Percentiles rank a stretch among this genome's conserved stretches.
Evolutionary conservation across 1,140 invertebrate genomes (phyloP).

Genomic region (Brachionus rotundiformis): DNA sequence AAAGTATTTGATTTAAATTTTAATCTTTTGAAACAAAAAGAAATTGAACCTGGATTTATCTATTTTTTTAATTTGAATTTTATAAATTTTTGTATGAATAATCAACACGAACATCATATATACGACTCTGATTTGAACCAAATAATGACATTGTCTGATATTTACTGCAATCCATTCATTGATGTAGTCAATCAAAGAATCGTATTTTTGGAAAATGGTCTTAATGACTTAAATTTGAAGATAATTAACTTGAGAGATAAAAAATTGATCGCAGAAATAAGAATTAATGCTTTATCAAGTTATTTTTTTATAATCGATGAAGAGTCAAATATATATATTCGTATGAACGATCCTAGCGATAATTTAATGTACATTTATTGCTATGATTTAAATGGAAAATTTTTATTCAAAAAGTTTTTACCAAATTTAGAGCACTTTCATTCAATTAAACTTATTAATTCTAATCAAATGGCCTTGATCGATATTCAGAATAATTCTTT

Average conservation of each 20-base stretch:
- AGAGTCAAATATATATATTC: neutral
- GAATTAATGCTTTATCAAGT: constrained; percentile 23
- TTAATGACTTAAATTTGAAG: neutral
- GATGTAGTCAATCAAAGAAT: neutral
- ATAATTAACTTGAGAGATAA: neutral
- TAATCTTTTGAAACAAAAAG: neutral
- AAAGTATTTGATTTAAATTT: constrained; percentile 33
- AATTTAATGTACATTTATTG: constrained; percentile 11
- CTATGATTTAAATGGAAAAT: neutral
- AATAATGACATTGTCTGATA: neutral
- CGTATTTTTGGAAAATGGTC: neutral
- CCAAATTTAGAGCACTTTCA: constrained; percentile 18
- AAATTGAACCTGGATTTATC: neutral
- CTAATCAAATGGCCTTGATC: neutral
- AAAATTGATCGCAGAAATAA: neutral
- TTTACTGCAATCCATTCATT: constrained; percentile 12
- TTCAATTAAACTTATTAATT: neutral
- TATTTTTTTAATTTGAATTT: constrained; percentile 43
- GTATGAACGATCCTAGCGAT: neutral
- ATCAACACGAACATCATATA: neutral
- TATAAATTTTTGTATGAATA: neutral
- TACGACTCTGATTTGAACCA: constrained; percentile 1
- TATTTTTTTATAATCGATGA: constrained; percentile 10
- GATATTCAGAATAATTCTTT: neutral
- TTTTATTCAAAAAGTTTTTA: constrained; percentile 24